These are phyloP conservation scores for Rhynchomys soricoides DNA, from an alignment of 2,113 vertebrate species.

Conservation along the genomic window DNA sequence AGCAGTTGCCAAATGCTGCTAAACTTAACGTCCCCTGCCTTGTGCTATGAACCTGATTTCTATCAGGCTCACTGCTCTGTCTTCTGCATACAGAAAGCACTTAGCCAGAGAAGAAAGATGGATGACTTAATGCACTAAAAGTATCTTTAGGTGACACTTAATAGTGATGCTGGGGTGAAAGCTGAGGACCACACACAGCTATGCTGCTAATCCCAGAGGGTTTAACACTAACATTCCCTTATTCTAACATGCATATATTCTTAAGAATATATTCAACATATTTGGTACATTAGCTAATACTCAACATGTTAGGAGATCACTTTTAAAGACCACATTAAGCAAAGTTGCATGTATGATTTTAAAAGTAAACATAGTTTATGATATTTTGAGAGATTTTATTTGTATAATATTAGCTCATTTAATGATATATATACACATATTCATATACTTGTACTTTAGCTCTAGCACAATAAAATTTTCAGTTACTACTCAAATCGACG, in stretches of 20 bases:
- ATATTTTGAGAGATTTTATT: conserved; percentile 5
- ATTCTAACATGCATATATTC: background rate
- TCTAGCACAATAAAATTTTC: conserved; percentile 46
- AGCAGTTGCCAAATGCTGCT: background rate
- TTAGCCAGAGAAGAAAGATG: background rate
- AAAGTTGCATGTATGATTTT: background rate
- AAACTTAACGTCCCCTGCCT: background rate
- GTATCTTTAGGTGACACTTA: background rate
- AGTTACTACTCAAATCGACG: background rate
- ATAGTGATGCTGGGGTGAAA: background rate
- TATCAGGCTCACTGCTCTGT: background rate
- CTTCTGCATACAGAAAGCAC: background rate
- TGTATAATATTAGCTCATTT: background rate
- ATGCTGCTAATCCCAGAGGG: background rate
- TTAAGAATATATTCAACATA: background rate
- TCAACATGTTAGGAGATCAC: background rate
- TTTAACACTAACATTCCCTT: background rate
- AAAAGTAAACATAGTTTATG: background rate
- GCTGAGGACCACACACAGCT: background rate
- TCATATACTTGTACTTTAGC: background rate
- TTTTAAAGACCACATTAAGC: conserved; percentile 13
- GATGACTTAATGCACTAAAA: background rate
- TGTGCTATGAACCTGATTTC: background rate
- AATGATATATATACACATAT: background rate
- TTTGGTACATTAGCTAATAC: background rate